phyloP scores from a whole-genome alignment of 1,140 invertebrate genomes.

The Formica selysi region DNA sequence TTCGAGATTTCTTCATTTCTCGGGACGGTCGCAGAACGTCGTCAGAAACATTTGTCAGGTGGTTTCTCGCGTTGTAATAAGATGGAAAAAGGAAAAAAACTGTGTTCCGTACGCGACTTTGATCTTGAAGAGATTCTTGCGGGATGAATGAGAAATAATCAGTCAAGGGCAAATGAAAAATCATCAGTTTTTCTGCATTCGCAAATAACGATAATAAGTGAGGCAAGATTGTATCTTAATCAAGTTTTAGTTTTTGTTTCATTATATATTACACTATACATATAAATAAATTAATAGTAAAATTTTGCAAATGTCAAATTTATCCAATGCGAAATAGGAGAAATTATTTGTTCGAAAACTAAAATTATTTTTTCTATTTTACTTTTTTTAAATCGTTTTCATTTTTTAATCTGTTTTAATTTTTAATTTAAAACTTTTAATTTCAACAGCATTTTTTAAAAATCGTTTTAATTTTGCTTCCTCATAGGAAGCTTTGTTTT shows the following conservation, averaged over 20 bases:
- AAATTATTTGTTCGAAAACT: no score
- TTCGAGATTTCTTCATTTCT: conserved; percentile 70
- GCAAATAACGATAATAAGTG: neutral
- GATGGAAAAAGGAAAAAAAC: neutral
- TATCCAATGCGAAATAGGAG: no score
- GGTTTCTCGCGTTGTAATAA: conserved; percentile 39
- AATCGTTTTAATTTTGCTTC: no score
- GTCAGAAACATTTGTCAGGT: conserved; percentile 43
- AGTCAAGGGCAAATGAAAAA: neutral
- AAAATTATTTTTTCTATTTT: no score
- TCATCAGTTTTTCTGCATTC: neutral
- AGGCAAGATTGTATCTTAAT: neutral
- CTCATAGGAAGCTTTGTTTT: no score
- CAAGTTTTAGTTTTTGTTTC: neutral
- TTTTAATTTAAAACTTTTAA: no score
- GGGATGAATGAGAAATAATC: neutral
- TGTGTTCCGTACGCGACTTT: neutral
- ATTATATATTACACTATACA: neutral
- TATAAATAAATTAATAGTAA: no score
- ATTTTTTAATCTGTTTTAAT: no score
- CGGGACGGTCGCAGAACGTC: conserved; percentile 12
- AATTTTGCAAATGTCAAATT: no score
- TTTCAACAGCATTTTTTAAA: no score
- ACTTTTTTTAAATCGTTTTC: no score
- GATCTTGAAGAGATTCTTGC: neutral